Conservation (phyloP, 2,797 vertebrate genomes). For the Heterohyrax brucei region DNA sequence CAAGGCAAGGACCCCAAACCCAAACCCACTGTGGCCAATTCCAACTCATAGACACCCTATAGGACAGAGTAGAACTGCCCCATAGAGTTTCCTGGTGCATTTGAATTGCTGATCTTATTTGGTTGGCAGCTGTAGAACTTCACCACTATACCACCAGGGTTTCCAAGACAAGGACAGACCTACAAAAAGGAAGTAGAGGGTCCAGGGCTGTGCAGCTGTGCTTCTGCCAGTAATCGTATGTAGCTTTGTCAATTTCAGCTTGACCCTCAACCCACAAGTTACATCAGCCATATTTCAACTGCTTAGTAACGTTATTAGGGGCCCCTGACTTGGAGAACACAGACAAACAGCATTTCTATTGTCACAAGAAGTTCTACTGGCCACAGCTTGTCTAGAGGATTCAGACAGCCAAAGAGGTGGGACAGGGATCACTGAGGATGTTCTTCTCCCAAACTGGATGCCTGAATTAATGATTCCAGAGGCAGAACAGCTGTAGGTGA, state of each 20-base stretch:
- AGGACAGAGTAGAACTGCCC: no score
- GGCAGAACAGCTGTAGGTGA: neutral
- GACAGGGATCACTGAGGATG: neutral
- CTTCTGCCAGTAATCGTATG: neutral
- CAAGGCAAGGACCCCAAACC: no score
- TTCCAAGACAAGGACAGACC: no score
- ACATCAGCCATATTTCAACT: neutral
- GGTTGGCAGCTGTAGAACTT: no score
- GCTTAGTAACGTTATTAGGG: neutral
- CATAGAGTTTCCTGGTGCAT: no score
- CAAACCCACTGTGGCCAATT: no score
- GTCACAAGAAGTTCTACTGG: neutral
- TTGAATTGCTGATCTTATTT: no score
- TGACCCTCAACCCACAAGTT: neutral
- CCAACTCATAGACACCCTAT: no score
- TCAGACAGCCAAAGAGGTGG: neutral
- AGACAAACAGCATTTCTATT: neutral
- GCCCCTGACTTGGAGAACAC: neutral
- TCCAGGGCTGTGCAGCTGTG: neutral
- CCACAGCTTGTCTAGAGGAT: neutral
- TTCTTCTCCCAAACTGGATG: neutral
- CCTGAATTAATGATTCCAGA: neutral
- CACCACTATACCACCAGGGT: no score
- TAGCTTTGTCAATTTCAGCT: neutral
- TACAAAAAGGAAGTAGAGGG: neutral